These are phyloP conservation scores for Leptopilina drosophilae DNA, from an alignment of 2,888 invertebrate genomes.

Conservation along the genomic window DNA sequence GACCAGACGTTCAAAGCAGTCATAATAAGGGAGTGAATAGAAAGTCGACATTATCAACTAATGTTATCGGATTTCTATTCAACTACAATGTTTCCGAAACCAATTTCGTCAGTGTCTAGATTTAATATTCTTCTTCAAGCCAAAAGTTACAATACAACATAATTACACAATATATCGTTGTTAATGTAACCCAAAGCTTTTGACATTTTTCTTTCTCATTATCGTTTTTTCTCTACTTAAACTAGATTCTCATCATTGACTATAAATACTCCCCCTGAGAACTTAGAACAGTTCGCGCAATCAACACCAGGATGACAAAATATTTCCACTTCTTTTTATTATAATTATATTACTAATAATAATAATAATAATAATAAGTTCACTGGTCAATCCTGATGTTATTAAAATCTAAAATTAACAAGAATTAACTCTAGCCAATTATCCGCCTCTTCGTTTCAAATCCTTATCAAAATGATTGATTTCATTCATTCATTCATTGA, in stretches of 20 bases:
- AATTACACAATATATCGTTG: background rate
- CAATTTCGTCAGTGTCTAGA: conserved; percentile 17
- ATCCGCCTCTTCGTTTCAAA: background rate
- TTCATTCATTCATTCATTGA: background rate
- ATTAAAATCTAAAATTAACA: conserved; percentile 12
- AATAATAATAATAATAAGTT: background rate
- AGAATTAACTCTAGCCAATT: background rate
- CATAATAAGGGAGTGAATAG: conserved; percentile 26
- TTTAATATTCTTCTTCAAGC: conserved; percentile 16
- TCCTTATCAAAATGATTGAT: conserved; percentile 1
- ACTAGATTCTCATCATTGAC: conserved; percentile 21
- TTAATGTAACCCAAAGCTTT: background rate
- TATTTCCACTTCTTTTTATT: background rate
- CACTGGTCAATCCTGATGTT: conserved; percentile 18
- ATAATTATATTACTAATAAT: background rate
- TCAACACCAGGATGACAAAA: conserved; percentile 33
- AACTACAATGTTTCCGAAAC: background rate
- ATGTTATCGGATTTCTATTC: conserved; percentile 22
- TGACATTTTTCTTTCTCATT: background rate
- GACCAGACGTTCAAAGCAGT: conserved; percentile 20
- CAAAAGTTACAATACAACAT: conserved; percentile 17
- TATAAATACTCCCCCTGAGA: conserved; percentile 15
- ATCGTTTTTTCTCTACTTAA: background rate
- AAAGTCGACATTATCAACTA: conserved; percentile 15
- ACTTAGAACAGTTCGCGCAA: conserved; percentile 36